Evolutionary conservation across 2,113 vertebrate species (phyloP).

Genomic region (Centrocercus urophasianus): DNA sequence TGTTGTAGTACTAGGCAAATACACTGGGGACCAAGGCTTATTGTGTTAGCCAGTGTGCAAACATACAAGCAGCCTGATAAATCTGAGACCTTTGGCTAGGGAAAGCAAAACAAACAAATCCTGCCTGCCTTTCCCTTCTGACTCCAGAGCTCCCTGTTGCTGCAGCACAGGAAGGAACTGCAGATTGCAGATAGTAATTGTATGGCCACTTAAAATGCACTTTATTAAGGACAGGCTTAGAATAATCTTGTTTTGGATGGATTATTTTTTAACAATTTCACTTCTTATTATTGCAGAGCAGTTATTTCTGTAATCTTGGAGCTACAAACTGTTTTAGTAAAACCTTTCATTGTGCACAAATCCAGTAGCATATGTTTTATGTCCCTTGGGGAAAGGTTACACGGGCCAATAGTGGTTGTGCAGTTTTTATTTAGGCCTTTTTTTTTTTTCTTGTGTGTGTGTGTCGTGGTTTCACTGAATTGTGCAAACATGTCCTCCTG

Average conservation of each 20-base stretch:
- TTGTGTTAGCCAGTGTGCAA: not conserved
- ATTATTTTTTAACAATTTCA: constrained; percentile 10
- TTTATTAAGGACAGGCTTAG: not conserved
- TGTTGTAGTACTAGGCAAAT: not conserved
- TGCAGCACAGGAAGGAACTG: constrained; percentile 1
- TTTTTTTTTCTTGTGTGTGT: too few species aligned
- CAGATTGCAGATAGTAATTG: constrained; percentile 17
- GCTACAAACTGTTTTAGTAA: not conserved
- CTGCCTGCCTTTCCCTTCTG: not conserved
- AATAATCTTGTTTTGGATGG: not conserved
- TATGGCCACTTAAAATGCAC: constrained; percentile 4
- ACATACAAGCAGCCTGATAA: not conserved
- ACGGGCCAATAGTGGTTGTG: not conserved
- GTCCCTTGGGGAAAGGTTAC: not conserved
- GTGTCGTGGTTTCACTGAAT: not conserved
- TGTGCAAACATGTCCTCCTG: not conserved
- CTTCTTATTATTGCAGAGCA: not conserved
- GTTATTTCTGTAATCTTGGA: not conserved
- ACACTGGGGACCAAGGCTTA: not conserved
- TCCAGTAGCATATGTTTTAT: not conserved
- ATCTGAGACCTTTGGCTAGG: not conserved
- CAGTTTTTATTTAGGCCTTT: not conserved
- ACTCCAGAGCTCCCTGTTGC: not conserved
- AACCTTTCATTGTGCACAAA: not conserved
- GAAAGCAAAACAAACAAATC: constrained; percentile 24